phyloP scores from a whole-genome alignment of 2,797 vertebrate species.

The Sebastes trivittatus region DNA sequence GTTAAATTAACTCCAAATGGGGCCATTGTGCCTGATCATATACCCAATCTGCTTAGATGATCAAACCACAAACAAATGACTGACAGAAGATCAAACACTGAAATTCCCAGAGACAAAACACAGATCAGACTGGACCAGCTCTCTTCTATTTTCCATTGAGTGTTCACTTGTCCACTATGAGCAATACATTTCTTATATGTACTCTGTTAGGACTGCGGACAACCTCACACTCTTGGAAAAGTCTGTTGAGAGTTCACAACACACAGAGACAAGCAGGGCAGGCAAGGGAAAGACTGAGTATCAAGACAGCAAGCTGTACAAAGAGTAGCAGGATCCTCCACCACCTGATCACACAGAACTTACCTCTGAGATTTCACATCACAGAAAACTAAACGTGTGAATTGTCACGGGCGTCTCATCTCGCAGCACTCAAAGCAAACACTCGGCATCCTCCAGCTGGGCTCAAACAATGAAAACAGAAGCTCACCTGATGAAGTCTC shows the following conservation, averaged over 20 bases:
- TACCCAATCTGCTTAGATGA: slow-evolving; percentile 9
- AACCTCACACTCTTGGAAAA: slow-evolving; percentile 41
- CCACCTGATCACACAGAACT: slow-evolving; percentile 43
- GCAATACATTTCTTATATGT: background rate
- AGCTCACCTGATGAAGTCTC: slow-evolving; percentile 84
- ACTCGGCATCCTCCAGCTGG: background rate
- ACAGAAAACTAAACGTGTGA: background rate
- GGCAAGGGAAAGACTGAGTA: slow-evolving; percentile 5
- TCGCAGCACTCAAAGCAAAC: background rate
- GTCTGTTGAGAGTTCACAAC: slow-evolving; percentile 12
- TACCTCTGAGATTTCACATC: slow-evolving; percentile 42
- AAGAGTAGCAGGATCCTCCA: slow-evolving; percentile 18
- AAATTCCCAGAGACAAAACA: slow-evolving; percentile 8
- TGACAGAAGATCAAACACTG: slow-evolving; percentile 10
- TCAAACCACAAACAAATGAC: slow-evolving; percentile 29
- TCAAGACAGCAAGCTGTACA: slow-evolving; percentile 40
- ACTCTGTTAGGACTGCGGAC: slow-evolving; percentile 7
- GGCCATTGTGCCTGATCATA: slow-evolving; percentile 15
- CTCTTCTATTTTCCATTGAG: slow-evolving; percentile 23
- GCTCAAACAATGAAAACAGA: background rate
- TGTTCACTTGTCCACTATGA: slow-evolving; percentile 18
- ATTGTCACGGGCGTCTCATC: background rate
- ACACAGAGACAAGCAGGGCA: slow-evolving; percentile 47
- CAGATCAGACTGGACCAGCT: slow-evolving; percentile 19
- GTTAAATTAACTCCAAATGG: slow-evolving; percentile 18